A percentile compares a stretch with the other conserved stretches of the same genome.
phyloP scores from a whole-genome alignment of 2,113 vertebrate species.

The Lepisosteus osseus region DNA sequence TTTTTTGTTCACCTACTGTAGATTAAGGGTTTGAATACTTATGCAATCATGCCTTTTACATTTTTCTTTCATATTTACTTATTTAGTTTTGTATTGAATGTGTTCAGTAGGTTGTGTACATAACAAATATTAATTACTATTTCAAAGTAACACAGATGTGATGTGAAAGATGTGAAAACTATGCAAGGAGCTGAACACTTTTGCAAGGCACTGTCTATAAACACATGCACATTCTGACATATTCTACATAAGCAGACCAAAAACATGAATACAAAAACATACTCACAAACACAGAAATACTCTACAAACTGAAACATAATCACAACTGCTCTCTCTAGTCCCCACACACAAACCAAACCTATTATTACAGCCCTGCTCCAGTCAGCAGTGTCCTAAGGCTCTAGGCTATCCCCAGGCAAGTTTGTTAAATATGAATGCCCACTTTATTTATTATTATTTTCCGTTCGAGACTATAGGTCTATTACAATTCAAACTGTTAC shows the following conservation, averaged over 20 bases:
- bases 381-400: slow-evolving; percentile 10
- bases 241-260: slow-evolving; percentile 23
- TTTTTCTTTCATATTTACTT: no score
- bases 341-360: slow-evolving; percentile 25
- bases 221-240: neutral
- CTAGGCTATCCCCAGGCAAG: neutral
- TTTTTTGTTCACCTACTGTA: neutral
- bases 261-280: slow-evolving; percentile 26
- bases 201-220: neutral
- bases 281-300: slow-evolving; percentile 50
- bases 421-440: slow-evolving; percentile 37
- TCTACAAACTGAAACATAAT: slow-evolving; percentile 36
- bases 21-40: neutral
- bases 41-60: no score
- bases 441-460: slow-evolving; percentile 10
- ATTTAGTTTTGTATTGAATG: no score
- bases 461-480: neutral
- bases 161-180: neutral
- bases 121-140: no score
- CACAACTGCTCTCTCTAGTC: slow-evolving; percentile 18
- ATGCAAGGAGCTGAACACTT: no score
- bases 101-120: no score
- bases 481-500: no score
- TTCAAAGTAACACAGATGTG: no score
- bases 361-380: neutral